phyloP scores from a whole-genome alignment of 23 tunicate species.

The Styela plicata region DNA sequence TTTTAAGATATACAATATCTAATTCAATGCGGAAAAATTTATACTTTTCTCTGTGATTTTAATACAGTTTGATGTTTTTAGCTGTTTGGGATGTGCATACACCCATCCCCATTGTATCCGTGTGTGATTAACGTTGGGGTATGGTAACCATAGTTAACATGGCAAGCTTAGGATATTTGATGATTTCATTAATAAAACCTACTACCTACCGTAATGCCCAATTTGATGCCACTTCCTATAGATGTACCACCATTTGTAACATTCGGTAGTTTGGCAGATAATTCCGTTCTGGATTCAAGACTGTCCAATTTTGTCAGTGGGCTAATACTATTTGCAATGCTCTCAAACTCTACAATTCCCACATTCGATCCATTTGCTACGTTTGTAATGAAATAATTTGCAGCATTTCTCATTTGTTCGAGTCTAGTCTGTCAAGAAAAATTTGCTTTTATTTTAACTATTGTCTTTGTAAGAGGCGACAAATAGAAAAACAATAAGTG shows the following conservation, averaged over 20 bases:
- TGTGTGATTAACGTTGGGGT: not conserved
- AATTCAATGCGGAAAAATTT: too few species aligned
- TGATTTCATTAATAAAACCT: not conserved
- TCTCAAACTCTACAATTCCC: constrained; percentile 39
- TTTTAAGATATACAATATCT: too few species aligned
- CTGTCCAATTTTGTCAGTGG: constrained; percentile 5
- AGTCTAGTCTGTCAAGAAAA: not conserved
- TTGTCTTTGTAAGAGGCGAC: too few species aligned
- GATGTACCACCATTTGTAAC: constrained; percentile 14
- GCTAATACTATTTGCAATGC: constrained; percentile 5
- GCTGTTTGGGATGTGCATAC: not conserved
- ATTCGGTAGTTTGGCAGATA: constrained; percentile 4
- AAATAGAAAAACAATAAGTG: too few species aligned
- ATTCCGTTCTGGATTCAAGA: not conserved
- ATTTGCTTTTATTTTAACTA: too few species aligned
- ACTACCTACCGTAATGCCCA: constrained; percentile 30
- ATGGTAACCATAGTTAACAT: not conserved
- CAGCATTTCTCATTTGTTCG: constrained; percentile 1
- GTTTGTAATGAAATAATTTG: constrained; percentile 7
- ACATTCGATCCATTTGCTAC: constrained; percentile 21
- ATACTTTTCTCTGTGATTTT: too few species aligned
- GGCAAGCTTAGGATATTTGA: not conserved
- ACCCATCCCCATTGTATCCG: not conserved
- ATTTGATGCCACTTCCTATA: constrained; percentile 45
- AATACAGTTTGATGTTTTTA: too few species aligned